Percentiles rank a stretch among this genome's conserved stretches.
These are phyloP conservation scores for Drosophila siamana DNA, from an alignment of 2,888 invertebrate species.

Conservation along the genomic window DNA sequence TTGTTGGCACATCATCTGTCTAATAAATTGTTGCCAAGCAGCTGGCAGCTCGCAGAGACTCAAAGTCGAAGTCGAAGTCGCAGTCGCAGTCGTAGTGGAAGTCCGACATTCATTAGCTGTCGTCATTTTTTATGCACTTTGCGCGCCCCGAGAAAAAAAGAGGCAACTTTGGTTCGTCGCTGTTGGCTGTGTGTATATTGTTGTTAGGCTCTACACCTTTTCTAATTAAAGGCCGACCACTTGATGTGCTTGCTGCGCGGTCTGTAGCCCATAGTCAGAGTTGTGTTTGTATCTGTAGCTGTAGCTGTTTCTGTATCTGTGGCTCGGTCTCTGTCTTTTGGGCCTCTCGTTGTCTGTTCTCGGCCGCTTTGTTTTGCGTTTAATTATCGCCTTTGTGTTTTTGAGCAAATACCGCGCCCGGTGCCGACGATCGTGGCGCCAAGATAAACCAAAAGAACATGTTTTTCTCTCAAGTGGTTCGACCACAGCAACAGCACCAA, in stretches of 20 bases:
- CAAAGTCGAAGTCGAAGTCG: conserved; percentile 10
- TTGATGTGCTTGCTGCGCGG: conserved; percentile 49
- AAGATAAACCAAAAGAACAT: conserved; percentile 78
- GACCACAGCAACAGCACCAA: conserved; percentile 54
- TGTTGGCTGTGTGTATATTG: conserved; percentile 1
- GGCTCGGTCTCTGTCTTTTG: conserved; percentile 18
- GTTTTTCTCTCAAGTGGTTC: conserved; percentile 74
- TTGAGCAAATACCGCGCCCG: conserved; percentile 71
- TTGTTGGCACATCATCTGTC: conserved; percentile 72
- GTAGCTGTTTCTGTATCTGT: conserved; percentile 1
- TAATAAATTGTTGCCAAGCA: conserved; percentile 66
- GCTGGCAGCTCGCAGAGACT: conserved; percentile 22
- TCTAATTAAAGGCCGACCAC: conserved; percentile 72
- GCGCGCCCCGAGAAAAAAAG: conserved; percentile 24
- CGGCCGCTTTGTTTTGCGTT: conserved; percentile 73
- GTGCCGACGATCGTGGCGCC: conserved; percentile 75
- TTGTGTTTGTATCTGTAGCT: conserved; percentile 4
- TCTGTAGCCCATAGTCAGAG: background rate
- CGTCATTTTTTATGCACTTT: conserved; percentile 52
- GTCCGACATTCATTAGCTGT: conserved; percentile 60
- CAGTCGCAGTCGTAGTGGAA: conserved; percentile 1
- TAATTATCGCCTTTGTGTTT: conserved; percentile 78
- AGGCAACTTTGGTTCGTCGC: conserved; percentile 24
- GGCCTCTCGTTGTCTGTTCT: conserved; percentile 52
- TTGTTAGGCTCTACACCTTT: conserved; percentile 63